Conservation (phyloP, 2,888 invertebrate genomes). For the Heliconius cydno region DNA sequence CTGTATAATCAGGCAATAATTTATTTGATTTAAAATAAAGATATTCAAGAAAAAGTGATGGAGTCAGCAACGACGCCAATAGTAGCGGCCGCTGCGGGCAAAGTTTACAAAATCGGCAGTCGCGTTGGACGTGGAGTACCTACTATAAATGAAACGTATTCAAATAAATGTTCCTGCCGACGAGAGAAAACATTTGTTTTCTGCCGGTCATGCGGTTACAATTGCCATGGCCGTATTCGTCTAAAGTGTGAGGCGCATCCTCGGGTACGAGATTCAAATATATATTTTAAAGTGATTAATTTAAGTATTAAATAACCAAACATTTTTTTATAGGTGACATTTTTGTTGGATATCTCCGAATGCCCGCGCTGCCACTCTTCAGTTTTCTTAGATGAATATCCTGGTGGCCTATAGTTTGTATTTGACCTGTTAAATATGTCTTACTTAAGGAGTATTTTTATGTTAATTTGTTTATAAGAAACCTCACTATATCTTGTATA, state of each 20-base stretch:
- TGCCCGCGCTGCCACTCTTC: conserved; percentile 78
- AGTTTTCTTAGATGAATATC: conserved; percentile 71
- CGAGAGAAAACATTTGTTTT: conserved; percentile 74
- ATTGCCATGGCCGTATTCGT: conserved; percentile 76
- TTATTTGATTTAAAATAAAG: not conserved
- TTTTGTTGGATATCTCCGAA: conserved; percentile 75
- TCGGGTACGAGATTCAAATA: conserved; percentile 59
- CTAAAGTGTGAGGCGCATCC: conserved; percentile 72
- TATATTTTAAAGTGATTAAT: conserved; percentile 13
- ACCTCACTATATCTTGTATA: not conserved
- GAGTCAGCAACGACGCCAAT: conserved; percentile 64
- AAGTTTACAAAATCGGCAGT: conserved; percentile 57
- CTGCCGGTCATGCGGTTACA: conserved; percentile 75
- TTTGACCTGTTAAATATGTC: conserved; percentile 5
- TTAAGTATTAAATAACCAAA: conserved; percentile 2
- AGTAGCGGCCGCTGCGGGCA: conserved; percentile 71
- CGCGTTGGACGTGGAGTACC: conserved; percentile 74
- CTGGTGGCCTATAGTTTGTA: conserved; percentile 45
- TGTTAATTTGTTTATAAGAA: not conserved
- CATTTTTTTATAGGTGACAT: conserved; percentile 71
- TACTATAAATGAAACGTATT: conserved; percentile 59
- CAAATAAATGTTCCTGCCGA: conserved; percentile 68
- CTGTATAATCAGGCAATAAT: not conserved
- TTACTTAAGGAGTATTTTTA: not conserved
- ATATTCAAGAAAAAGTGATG: conserved; percentile 48